phyloP scores from a whole-genome alignment of 2,797 vertebrate genomes.

The Sebastes variabilis region DNA sequence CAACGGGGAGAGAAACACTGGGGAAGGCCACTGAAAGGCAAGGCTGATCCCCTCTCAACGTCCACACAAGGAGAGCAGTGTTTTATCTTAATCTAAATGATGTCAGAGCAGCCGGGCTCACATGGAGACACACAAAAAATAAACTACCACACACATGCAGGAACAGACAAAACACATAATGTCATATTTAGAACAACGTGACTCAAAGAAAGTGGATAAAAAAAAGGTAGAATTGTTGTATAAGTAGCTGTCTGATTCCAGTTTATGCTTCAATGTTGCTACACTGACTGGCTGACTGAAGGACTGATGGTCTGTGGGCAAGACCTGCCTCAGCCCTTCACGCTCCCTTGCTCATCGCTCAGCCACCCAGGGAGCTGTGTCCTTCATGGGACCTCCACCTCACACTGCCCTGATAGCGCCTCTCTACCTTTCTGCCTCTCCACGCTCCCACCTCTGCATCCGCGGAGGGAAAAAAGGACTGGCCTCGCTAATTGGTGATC shows the following conservation, averaged over 20 bases:
- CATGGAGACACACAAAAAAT: not conserved
- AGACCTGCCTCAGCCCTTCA: slow-evolving; percentile 79
- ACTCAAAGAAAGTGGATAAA: not conserved
- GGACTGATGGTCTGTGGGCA: slow-evolving; percentile 71
- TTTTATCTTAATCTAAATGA: slow-evolving; percentile 55
- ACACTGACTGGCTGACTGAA: slow-evolving; percentile 46
- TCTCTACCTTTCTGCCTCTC: slow-evolving; percentile 56
- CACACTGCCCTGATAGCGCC: slow-evolving; percentile 51
- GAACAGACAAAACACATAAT: not conserved
- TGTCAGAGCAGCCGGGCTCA: slow-evolving; percentile 14
- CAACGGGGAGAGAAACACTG: slow-evolving; percentile 48
- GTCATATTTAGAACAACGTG: not conserved
- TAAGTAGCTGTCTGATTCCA: slow-evolving; percentile 27
- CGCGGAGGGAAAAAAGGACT: slow-evolving; percentile 5
- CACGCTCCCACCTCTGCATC: slow-evolving; percentile 44
- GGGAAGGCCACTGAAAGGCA: slow-evolving; percentile 49
- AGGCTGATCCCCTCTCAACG: slow-evolving; percentile 21
- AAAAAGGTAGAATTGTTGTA: slow-evolving; percentile 10
- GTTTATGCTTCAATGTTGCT: slow-evolving; percentile 31
- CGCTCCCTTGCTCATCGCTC: slow-evolving; percentile 76
- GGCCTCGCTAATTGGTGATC: slow-evolving; percentile 75
- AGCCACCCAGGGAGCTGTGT: slow-evolving; percentile 79
- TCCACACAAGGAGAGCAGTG: slow-evolving; percentile 14
- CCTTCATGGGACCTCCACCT: slow-evolving; percentile 82
- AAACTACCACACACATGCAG: not conserved